Percentiles rank a stretch among this genome's conserved stretches.
These are phyloP conservation scores for Clarias macrocephalus DNA, from an alignment of 2,113 vertebrate genomes.

Conservation along the genomic window DNA sequence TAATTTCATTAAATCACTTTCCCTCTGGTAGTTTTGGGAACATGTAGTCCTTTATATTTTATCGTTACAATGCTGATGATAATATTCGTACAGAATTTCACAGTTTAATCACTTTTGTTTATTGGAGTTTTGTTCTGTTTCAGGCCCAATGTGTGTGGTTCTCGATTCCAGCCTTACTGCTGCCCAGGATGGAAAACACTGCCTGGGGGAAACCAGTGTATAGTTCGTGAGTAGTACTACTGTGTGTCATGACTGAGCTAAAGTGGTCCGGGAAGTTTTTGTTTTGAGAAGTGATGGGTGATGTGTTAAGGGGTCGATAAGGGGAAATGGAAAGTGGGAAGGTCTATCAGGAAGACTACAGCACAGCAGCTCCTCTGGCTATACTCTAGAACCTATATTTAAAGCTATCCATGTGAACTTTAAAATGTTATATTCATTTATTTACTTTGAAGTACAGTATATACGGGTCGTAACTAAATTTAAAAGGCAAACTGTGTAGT, in stretches of 20 bases:
- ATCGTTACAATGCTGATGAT: neutral
- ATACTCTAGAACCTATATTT: neutral
- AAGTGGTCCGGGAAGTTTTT: conserved; percentile 21
- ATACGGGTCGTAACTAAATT: neutral
- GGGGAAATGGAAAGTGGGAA: neutral
- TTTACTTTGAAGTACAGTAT: neutral
- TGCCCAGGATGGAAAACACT: conserved; percentile 98
- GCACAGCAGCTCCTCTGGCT: neutral
- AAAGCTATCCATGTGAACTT: neutral
- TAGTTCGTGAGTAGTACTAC: conserved; percentile 90
- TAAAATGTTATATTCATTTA: neutral
- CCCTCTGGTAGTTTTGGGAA: neutral
- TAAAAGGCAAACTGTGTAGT: neutral
- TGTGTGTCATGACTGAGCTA: conserved; percentile 2
- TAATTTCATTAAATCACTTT: neutral
- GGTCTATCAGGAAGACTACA: neutral
- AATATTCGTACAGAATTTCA: neutral
- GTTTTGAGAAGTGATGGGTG: conserved; percentile 14
- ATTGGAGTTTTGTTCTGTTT: conserved; percentile 50
- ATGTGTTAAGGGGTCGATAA: conserved; percentile 10
- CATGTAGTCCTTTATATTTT: neutral
- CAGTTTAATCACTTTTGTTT: conserved; percentile 26
- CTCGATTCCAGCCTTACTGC: conserved; percentile 97
- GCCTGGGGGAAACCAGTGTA: conserved; percentile 96
- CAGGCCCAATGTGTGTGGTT: conserved; percentile 97